Percentiles rank a stretch among this genome's conserved stretches.
These are phyloP conservation scores for Ceratotherium simum DNA, from an alignment of 2,113 vertebrate species.

Conservation along the genomic window DNA sequence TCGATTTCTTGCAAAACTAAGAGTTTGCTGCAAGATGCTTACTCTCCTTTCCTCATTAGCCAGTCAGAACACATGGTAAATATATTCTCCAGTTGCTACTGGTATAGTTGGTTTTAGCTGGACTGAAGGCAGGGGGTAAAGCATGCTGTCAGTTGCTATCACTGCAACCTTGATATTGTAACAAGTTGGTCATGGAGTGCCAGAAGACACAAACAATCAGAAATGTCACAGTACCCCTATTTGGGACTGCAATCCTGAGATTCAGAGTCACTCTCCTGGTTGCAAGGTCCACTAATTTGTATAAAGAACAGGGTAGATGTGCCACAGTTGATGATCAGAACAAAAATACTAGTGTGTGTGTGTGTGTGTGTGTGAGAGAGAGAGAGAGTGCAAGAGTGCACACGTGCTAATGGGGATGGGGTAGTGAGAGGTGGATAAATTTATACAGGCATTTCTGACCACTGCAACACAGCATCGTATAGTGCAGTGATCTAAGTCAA, in stretches of 20 bases:
- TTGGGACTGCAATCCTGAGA: neutral
- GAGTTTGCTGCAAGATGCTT: neutral
- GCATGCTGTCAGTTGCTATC: neutral
- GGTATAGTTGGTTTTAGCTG: neutral
- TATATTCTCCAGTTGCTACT: neutral
- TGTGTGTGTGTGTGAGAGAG: neutral
- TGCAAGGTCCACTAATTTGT: neutral
- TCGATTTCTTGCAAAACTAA: neutral
- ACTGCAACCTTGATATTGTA: constrained; percentile 8
- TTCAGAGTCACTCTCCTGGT: neutral
- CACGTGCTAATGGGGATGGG: neutral
- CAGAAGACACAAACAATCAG: neutral
- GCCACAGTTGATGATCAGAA: neutral
- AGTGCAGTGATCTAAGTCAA: neutral
- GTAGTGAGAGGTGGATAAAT: no score
- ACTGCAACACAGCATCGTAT: neutral
- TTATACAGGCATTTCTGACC: neutral
- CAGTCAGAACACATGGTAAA: neutral
- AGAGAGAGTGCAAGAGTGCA: rapidly evolving
- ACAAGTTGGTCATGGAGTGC: neutral
- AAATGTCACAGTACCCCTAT: neutral
- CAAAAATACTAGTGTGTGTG: neutral
- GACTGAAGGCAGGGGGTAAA: neutral
- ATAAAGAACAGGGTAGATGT: neutral
- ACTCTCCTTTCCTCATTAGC: neutral